phyloP scores from a whole-genome alignment of 2,113 vertebrate genomes.

The Oncorhynchus clarkii region DNA sequence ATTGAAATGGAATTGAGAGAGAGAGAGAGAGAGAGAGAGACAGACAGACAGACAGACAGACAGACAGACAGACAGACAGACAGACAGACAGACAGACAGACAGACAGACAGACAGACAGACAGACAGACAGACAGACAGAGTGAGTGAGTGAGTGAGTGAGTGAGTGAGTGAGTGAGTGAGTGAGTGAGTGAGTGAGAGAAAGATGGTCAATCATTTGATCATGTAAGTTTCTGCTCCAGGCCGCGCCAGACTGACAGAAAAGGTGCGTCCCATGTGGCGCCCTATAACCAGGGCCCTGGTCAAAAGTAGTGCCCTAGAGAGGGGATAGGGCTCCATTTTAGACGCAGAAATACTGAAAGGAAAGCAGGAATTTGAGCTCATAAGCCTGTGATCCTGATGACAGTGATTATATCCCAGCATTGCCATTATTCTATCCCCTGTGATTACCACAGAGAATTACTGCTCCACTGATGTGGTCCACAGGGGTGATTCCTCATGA shows the following conservation, averaged over 20 bases:
- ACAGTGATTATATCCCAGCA: constrained; percentile 72
- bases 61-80: too few relatives aligned
- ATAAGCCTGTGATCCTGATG: constrained; percentile 68
- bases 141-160: too few relatives aligned
- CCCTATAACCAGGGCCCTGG: too few relatives aligned
- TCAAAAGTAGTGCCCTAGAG: too few relatives aligned
- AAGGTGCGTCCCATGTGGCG: not conserved
- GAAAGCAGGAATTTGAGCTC: constrained; percentile 64
- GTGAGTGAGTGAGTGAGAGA: not conserved
- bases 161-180: too few relatives aligned
- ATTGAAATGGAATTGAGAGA: too few relatives aligned
- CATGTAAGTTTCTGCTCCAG: constrained; percentile 37
- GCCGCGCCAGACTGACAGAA: constrained; percentile 23
- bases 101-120: not conserved
- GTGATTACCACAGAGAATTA: constrained; percentile 75
- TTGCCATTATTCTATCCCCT: constrained; percentile 66
- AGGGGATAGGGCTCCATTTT: too few relatives aligned
- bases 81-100: too few relatives aligned
- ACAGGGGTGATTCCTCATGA: constrained; percentile 72
- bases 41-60: too few relatives aligned
- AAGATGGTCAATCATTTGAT: constrained; percentile 61
- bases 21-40: too few relatives aligned
- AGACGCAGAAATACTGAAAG: constrained; percentile 1
- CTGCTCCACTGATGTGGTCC: constrained; percentile 66
- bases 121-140: not conserved